Base-by-base conservation (phyloP, 1,140 invertebrate genomes). In the Aplysia californica region DNA sequence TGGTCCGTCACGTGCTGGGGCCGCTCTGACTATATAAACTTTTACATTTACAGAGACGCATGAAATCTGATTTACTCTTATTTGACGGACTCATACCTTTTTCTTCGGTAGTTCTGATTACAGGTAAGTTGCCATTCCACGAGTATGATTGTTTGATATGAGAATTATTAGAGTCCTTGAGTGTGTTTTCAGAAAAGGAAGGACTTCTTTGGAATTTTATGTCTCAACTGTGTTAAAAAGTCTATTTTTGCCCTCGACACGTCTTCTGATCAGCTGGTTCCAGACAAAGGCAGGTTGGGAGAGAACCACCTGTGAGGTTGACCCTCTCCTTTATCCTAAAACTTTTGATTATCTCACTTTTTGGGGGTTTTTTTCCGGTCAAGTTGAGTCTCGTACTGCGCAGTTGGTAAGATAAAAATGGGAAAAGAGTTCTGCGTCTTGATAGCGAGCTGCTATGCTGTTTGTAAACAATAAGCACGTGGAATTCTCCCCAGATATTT, bases 1-100 rank as follows among this genome's bases (percentile, higher is more conserved):
- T 70, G 68, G 68, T 35, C 50, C 44, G 50, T 70, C 68, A 70
- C 68, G 68, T 70, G 68, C 66, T 36, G 66, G 39, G 66, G 50
- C 44, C 29, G 58, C 21, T 59, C 58, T 29, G 6, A 59, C 31
- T 70, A 70, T 70, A 70, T 70, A 70, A 70, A 70, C 41, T 70
- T 70, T 70, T 29, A 36, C 33, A 23, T 70, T 29, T n/a, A n/a
- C n/a, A 50, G 44, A 50, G n/a, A 50, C 10, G 10, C 10, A 15
- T 15, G 44, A 50, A 15, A 50, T 50, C n/a, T 50, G n/a, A 50
- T 50, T 10, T n/a, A 50, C 10, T 50, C n/a, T 50, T n/a, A n/a
- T 50, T 50, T 15, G 44, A 50, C 10, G 44, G 44, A 15, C 10
- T 50, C 44, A n/a, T 15, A 15, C 44, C n/a, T n/a, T 50, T 50